phyloP scores from a whole-genome alignment of 2,888 invertebrate species.

The Agelastica alni region DNA sequence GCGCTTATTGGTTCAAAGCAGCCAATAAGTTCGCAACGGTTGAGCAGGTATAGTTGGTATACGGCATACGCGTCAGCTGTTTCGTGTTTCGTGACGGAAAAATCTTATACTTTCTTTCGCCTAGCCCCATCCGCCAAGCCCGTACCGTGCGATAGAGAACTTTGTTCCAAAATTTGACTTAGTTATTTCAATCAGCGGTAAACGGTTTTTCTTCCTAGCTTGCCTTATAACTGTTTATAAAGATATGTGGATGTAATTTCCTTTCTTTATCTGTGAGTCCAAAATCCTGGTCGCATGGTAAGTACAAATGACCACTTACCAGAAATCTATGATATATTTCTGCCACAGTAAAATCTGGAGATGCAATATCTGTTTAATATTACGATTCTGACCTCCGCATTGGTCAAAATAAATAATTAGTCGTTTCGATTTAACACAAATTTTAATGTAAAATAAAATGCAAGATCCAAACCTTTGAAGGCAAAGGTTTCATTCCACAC shows the following conservation, averaged over 20 bases:
- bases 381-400: conserved; percentile 31
- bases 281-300: conserved; percentile 35
- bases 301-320: conserved; percentile 26
- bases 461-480: conserved; percentile 36
- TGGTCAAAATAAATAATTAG: conserved; percentile 22
- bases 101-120: too few species aligned
- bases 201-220: too few species aligned
- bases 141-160: too few species aligned
- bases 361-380: conserved; percentile 30
- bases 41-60: too few species aligned
- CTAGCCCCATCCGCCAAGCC: too few species aligned
- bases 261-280: conserved; percentile 27
- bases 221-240: too few species aligned
- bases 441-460: conserved; percentile 27
- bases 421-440: conserved; percentile 22
- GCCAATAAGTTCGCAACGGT: too few species aligned
- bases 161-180: too few species aligned
- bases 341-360: conserved; percentile 16
- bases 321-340: conserved; percentile 18
- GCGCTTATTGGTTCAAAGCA: too few species aligned
- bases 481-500: conserved; percentile 32
- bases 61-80: too few species aligned
- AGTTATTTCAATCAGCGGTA: too few species aligned
- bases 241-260: conserved; percentile 18
- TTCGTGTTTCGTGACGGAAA: too few species aligned